Conservation (phyloP, 1,140 invertebrate genomes). For the Branchinecta lynchi region DNA sequence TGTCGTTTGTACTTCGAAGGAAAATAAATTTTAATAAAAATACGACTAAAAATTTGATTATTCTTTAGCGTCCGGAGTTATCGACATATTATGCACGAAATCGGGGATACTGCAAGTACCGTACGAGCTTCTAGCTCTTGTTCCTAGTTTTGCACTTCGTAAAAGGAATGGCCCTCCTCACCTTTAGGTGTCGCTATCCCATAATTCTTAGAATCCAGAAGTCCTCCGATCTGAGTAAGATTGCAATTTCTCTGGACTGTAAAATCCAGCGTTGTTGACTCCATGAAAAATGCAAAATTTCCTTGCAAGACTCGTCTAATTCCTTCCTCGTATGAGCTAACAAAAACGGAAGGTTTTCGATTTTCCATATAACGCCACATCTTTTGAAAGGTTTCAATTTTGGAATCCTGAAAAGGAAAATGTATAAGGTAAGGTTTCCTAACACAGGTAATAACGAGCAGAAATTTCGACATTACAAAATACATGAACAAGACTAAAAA, state of each 20-base stretch:
- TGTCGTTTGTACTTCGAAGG: too few relatives aligned
- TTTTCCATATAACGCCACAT: conserved; percentile 76
- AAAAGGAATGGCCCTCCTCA: conserved; percentile 19
- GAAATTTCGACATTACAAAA: too few relatives aligned
- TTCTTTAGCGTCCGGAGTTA: too few relatives aligned
- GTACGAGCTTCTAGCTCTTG: too few relatives aligned
- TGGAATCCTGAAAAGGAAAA: conserved; percentile 44
- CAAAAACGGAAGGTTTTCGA: conserved; percentile 52
- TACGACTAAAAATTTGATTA: too few relatives aligned
- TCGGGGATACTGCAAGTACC: too few relatives aligned
- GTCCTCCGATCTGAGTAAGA: conserved; percentile 78
- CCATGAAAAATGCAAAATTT: conserved; percentile 86
- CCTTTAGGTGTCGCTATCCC: conserved; percentile 76
- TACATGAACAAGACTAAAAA: too few relatives aligned
- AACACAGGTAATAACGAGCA: too few relatives aligned
- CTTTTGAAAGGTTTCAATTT: conserved; percentile 65
- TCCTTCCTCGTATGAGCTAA: conserved; percentile 57
- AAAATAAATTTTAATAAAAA: too few relatives aligned
- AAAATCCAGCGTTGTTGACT: conserved; percentile 83
- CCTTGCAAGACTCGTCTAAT: conserved; percentile 54
- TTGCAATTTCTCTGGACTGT: conserved; percentile 76
- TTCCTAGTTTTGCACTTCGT: not conserved
- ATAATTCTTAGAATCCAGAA: conserved; percentile 78
- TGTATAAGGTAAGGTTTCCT: conserved; percentile 22
- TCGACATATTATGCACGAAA: too few relatives aligned